These are phyloP conservation scores for Lutjanus erythropterus DNA, from an alignment of 2,113 vertebrate species.

Conservation along the genomic window DNA sequence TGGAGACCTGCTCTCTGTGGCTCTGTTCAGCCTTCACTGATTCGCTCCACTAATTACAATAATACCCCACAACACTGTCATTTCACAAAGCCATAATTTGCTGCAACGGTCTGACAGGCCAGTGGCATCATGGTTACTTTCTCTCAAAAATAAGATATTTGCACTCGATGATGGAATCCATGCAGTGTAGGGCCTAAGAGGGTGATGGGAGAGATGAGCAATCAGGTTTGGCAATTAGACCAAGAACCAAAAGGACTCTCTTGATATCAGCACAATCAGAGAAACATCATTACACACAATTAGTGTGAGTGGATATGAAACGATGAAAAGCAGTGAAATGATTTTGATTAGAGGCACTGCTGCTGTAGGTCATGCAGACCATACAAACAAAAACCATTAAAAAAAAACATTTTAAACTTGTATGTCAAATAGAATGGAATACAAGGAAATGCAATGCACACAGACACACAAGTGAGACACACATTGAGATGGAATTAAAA, in stretches of 20 bases:
- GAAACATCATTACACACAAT: conserved; percentile 57
- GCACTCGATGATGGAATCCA: conserved; percentile 29
- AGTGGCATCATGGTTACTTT: conserved; percentile 20
- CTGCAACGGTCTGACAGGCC: conserved; percentile 20
- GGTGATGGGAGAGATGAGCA: conserved; percentile 43
- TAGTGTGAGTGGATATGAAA: conserved; percentile 35
- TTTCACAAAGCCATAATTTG: conserved; percentile 46
- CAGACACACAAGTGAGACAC: background rate
- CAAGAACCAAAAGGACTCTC: conserved; percentile 41
- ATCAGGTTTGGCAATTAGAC: conserved; percentile 66
- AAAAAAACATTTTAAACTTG: background rate
- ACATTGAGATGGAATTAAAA: too few species aligned
- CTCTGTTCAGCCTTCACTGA: conserved; percentile 13
- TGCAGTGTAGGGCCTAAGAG: conserved; percentile 24
- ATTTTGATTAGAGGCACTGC: conserved; percentile 20
- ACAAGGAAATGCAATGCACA: background rate
- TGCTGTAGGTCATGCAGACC: background rate
- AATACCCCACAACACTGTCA: conserved; percentile 40
- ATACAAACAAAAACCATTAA: background rate
- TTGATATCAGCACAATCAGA: conserved; percentile 48
- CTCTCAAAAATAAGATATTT: conserved; percentile 37
- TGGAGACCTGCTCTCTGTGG: background rate
- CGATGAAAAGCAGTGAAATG: conserved; percentile 17
- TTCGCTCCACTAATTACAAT: conserved; percentile 58
- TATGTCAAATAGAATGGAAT: too few species aligned